Base-by-base conservation (phyloP, 2,888 invertebrate species). In the Polymixis lichenea region DNA sequence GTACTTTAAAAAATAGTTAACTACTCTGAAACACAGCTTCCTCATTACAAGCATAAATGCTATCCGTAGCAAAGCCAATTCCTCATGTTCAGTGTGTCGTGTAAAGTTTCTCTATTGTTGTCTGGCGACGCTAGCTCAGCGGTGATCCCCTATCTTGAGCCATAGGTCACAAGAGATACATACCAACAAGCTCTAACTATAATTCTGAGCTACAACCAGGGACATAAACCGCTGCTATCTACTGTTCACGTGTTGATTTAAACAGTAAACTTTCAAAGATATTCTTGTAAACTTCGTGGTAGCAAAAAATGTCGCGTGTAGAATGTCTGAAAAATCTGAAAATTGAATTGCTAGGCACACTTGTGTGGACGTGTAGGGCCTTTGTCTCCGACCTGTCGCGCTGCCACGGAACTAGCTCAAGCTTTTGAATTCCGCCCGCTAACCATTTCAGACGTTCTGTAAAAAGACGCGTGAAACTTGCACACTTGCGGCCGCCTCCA, bases 381-480 rank as follows among this genome's bases (percentile, higher is more conserved):
- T 91, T 92, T 92, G 91, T 92, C 88, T 91, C 86, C 78, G 78
- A 77, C 83, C 82, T 84, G 86, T 78, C 82, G 85, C 84, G 87
- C 78, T 87, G 84, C 85, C 85, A 84, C 90, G 88, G 89, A 92
- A 90, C 89, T 90, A 88, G 90, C 90, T 92, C 88, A 88, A 89
- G 90, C 91, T 90, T 93, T 93, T 90, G 90, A 93, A 92, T 91
- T 89, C 88, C 85, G 85, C 87, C 87, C 87, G 87, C 89, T 88
- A 85, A 87, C 83, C 88, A 90, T 88, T 91, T 91, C 86, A 90
- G 89, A 83, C 88, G 86, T 86, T 88, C 88, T 88, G 88, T 91
- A 89, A 94, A 93, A 94, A 92, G 93, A 90, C 92, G 87, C 87
- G 89, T 88, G 83, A 90, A 91, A 91, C 90, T 92, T 90, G 89